Conservation (phyloP, 2,888 invertebrate genomes). For the Leptopilina drosophilae region DNA sequence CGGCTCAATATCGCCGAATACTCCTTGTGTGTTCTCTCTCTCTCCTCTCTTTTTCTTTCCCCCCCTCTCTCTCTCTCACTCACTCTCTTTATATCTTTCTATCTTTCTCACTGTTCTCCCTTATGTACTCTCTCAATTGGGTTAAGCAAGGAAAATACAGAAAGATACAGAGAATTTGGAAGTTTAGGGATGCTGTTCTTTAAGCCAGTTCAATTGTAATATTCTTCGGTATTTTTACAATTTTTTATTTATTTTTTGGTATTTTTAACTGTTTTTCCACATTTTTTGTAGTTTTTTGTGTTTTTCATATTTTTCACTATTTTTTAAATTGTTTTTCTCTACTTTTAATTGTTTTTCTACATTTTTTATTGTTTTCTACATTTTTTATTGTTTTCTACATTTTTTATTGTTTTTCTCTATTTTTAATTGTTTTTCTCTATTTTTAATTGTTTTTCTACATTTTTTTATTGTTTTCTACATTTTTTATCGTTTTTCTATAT, state of each 20-base stretch:
- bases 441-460: too few relatives aligned
- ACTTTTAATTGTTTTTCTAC: too few relatives aligned
- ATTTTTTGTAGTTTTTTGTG: too few relatives aligned
- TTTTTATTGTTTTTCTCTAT: too few relatives aligned
- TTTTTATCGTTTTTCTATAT: too few relatives aligned
- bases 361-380: too few relatives aligned
- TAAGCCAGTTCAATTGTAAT: constrained; percentile 29
- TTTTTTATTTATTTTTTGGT: neutral
- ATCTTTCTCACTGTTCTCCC: constrained; percentile 50
- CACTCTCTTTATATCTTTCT: constrained; percentile 54
- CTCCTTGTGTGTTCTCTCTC: constrained; percentile 65
- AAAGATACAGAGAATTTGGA: constrained; percentile 1
- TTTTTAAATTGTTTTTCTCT: too few relatives aligned
- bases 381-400: too few relatives aligned
- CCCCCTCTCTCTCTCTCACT: constrained; percentile 58
- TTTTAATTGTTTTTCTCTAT: too few relatives aligned
- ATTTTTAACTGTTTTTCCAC: too few relatives aligned
- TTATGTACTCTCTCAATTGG: constrained; percentile 67
- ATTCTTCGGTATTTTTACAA: neutral
- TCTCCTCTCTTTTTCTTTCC: constrained; percentile 52
- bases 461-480: too few relatives aligned
- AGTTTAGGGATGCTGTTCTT: neutral
- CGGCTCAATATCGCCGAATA: constrained; percentile 73
- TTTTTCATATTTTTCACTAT: too few relatives aligned
- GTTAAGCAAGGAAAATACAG: constrained; percentile 62